Base-by-base conservation (phyloP, 2,888 invertebrate species). In the Caenorhabditis japonica region DNA sequence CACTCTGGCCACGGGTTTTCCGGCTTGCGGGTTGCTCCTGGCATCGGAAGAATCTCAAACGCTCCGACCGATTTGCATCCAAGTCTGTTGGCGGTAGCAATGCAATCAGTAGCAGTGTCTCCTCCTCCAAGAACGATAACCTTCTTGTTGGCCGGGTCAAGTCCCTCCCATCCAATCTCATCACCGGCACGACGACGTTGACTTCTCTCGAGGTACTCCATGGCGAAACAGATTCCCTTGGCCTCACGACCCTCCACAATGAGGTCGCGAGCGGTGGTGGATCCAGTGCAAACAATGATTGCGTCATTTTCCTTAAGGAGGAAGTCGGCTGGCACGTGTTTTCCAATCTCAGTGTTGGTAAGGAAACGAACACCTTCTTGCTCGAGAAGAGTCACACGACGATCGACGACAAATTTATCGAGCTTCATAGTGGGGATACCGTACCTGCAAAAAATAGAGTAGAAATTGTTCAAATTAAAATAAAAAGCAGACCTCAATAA, bases 1-100 rank as follows among this genome's bases (percentile, higher is more conserved):
- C 94, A 99, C 88, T 97, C 95, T 2, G 97, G 99, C 99, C 99
- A 99, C 0, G 97, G 97, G 89, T 99, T 99, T 88, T 95, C 95
- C 15, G 90, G 90, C 13, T 93, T 92, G 34, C 99, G 91, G 25
- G 90, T 91, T 2, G 90, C 90, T 58, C 94, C 93, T 15, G 97
- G 97, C 85, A 94, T 92, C 0, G 97, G 97, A 53, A 99, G 90
- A 87, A 99, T 99, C 90, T 99, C 99, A 89, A 99, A 99, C 0
- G 95, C 93, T 0, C 94, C 94, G 85, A 99, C 94, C 3, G 92
- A 92, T 85, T 92, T 92, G 38, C 97, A 97, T 52, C 97, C 96
- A 88, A 92, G 91, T 87, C 97, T 91, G 70, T 97, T 91, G 0
- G 96, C 94, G 0, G 97, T 99, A 17, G 94, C 97, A 88, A 99